Conservation (phyloP, 2,797 vertebrate genomes). For the Chelon labrosus region DNA sequence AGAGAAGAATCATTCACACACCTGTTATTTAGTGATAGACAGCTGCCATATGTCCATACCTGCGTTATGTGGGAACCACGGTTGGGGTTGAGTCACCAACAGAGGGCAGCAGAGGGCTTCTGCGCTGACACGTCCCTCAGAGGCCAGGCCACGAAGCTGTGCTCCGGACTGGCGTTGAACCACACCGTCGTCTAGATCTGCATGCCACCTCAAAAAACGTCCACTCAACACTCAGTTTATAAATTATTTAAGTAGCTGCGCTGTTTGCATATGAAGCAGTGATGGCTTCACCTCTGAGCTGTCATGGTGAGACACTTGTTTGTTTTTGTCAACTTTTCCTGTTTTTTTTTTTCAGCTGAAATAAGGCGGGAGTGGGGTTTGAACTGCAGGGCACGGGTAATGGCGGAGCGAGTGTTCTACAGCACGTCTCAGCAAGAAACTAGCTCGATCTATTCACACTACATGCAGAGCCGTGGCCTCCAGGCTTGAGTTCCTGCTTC, state of each 20-base stretch:
- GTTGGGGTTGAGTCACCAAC: slow-evolving; percentile 59
- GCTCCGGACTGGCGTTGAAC: slow-evolving; percentile 13
- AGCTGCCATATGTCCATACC: slow-evolving; percentile 75
- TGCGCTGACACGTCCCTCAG: slow-evolving; percentile 40
- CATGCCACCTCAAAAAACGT: slow-evolving; percentile 47
- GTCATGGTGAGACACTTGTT: slow-evolving; percentile 50
- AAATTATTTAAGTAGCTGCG: slow-evolving; percentile 9
- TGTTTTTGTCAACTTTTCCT: slow-evolving; percentile 73
- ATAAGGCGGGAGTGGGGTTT: slow-evolving; percentile 70
- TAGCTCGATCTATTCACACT: slow-evolving; percentile 78
- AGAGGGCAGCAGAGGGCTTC: slow-evolving; percentile 86
- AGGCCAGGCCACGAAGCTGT: slow-evolving; percentile 30
- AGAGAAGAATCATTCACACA: slow-evolving; percentile 67
- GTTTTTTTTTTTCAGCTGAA: slow-evolving; percentile 60
- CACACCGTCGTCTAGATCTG: slow-evolving; percentile 12
- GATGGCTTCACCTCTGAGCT: slow-evolving; percentile 29
- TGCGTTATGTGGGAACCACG: slow-evolving; percentile 32
- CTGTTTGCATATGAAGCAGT: slow-evolving; percentile 21
- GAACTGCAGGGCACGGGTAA: slow-evolving; percentile 81
- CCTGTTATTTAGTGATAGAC: slow-evolving; percentile 75
- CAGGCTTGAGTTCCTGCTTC: slow-evolving; percentile 81
- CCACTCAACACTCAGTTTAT: slow-evolving; percentile 35
- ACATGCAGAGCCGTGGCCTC: slow-evolving; percentile 81
- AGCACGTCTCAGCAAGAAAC: slow-evolving; percentile 79
- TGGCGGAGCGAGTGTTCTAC: slow-evolving; percentile 71